These are phyloP conservation scores for Platysteira castanea DNA, from an alignment of 2,113 vertebrate genomes.

Conservation along the genomic window DNA sequence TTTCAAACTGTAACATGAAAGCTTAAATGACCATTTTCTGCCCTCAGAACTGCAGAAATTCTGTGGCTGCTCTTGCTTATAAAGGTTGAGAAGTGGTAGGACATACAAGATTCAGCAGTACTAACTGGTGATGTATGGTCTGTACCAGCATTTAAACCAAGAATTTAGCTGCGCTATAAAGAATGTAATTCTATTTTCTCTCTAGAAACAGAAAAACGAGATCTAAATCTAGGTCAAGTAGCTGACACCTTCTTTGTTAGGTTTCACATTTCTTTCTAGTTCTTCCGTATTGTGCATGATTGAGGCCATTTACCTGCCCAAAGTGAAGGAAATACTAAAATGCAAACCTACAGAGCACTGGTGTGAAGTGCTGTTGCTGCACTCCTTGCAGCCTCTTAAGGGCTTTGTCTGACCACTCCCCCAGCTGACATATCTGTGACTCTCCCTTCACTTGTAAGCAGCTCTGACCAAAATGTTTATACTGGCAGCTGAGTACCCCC, in stretches of 20 bases:
- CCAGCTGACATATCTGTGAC: neutral
- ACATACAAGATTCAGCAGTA: neutral
- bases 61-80: neutral
- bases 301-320: neutral
- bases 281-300: neutral
- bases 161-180: neutral
- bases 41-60: neutral
- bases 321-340: neutral
- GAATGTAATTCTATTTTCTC: neutral
- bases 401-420: neutral
- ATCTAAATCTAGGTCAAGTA: neutral
- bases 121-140: fast-evolving
- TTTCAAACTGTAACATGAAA: neutral
- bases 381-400: neutral
- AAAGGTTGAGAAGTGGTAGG: neutral
- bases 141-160: neutral
- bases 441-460: neutral
- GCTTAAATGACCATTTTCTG: neutral
- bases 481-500: neutral
- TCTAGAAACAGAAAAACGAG: neutral
- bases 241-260: neutral
- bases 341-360: neutral
- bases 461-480: neutral
- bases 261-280: neutral
- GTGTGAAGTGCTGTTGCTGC: neutral